Conservation (phyloP, 2,888 invertebrate species). For the Orchestes rusci region DNA sequence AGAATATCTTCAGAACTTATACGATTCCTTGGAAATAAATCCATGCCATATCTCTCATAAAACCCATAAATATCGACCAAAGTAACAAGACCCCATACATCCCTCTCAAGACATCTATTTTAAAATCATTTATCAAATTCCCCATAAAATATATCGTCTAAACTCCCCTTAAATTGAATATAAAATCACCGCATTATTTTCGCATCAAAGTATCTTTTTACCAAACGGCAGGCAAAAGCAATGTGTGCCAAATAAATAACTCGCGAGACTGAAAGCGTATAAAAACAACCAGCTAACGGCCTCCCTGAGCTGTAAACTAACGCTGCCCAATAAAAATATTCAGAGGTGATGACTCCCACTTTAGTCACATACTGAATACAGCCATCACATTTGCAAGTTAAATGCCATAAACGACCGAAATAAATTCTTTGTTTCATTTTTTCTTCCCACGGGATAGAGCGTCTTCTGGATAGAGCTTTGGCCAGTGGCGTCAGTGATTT, state of each 20-base stretch:
- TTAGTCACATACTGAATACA: slow-evolving; percentile 43
- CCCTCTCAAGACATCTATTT: slow-evolving; percentile 10
- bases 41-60: no score
- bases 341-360: slow-evolving; percentile 46
- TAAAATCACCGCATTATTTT: slow-evolving; percentile 24
- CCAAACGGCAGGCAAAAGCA: slow-evolving; percentile 16
- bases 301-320: slow-evolving; percentile 34
- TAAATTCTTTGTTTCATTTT: no score
- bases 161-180: slow-evolving; percentile 23
- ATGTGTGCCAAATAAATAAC: slow-evolving; percentile 25
- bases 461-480: no score
- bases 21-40: no score
- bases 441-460: no score
- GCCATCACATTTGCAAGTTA: slow-evolving; percentile 48
- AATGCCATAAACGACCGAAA: slow-evolving; percentile 44
- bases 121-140: slow-evolving; percentile 24
- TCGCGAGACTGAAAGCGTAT: slow-evolving; percentile 22
- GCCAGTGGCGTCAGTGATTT: no score
- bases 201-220: slow-evolving; percentile 24
- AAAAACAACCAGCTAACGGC: slow-evolving; percentile 33
- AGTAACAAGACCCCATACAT: neutral
- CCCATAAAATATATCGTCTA: slow-evolving; percentile 23
- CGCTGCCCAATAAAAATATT: slow-evolving; percentile 43
- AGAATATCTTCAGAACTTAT: no score
- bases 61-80: no score